phyloP scores from a whole-genome alignment of 2,888 invertebrate species.

The Vanessa cardui region DNA sequence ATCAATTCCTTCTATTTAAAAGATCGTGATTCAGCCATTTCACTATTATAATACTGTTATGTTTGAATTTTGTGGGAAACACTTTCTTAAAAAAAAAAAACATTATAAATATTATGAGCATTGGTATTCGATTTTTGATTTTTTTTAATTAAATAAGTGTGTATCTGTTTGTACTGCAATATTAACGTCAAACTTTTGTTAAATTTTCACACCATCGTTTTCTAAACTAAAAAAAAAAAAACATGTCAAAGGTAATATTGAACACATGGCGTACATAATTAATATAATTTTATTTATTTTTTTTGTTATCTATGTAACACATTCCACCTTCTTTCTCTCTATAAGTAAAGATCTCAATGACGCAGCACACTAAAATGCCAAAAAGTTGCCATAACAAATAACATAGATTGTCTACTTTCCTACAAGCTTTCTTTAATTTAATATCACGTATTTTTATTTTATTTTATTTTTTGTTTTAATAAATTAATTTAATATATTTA shows the following conservation, averaged over 20 bases:
- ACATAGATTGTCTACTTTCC: neutral
- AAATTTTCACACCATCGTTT: no score
- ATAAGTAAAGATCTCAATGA: slow-evolving; percentile 1
- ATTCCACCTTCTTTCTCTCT: neutral
- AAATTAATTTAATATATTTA: slow-evolving; percentile 2
- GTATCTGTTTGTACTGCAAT: no score
- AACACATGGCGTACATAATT: no score
- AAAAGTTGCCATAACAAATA: neutral
- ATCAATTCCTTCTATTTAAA: slow-evolving; percentile 21
- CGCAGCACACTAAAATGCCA: neutral
- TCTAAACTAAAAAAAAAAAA: no score
- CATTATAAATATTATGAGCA: neutral
- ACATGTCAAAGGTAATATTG: no score
- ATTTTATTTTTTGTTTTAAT: slow-evolving; percentile 12
- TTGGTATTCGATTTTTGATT: no score
- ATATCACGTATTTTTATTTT: slow-evolving; percentile 30
- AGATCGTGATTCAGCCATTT: neutral
- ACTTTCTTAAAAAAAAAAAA: neutral
- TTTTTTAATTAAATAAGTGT: no score
- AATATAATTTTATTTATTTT: no score
- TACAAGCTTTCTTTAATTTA: slow-evolving; percentile 25
- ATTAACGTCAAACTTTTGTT: no score
- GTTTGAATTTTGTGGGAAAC: neutral
- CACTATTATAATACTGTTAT: slow-evolving; percentile 1
- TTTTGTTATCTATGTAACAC: no score